Conservation (phyloP, 2,113 vertebrate species). For the Cavia aperea region DNA sequence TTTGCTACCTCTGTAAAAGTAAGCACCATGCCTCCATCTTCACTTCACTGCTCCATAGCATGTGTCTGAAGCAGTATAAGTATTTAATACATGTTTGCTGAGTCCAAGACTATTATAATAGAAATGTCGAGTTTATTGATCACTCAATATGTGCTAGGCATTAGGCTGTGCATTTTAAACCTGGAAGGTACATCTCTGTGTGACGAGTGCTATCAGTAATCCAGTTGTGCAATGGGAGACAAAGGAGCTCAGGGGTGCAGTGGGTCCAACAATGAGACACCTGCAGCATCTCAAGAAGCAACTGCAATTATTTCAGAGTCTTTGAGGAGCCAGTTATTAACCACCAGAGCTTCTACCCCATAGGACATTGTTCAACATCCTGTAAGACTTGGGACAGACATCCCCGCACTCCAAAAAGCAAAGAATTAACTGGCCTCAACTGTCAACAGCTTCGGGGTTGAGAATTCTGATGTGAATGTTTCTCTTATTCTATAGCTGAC, state of each 20-base stretch:
- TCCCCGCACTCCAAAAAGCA: background rate
- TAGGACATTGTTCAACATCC: background rate
- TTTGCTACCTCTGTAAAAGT: background rate
- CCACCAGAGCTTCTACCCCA: background rate
- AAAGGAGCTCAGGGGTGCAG: background rate
- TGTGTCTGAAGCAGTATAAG: background rate
- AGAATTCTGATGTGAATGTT: background rate
- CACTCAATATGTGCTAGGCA: background rate
- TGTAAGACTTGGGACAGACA: background rate
- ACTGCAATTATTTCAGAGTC: background rate
- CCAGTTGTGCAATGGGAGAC: background rate
- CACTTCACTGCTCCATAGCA: background rate
- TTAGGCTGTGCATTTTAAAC: background rate
- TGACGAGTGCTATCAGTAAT: too few relatives aligned
- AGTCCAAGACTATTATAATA: background rate
- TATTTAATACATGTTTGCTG: background rate
- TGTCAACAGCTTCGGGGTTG: background rate
- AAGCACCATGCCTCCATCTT: background rate
- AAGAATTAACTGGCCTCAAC: background rate
- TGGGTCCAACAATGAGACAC: background rate
- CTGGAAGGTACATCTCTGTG: background rate
- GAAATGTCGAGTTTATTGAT: background rate
- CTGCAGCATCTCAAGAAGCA: background rate
- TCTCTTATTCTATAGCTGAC: background rate
- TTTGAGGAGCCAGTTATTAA: background rate